These are phyloP conservation scores for Hippocampus kuda DNA, from an alignment of 2,797 vertebrate genomes.

Conservation along the genomic window DNA sequence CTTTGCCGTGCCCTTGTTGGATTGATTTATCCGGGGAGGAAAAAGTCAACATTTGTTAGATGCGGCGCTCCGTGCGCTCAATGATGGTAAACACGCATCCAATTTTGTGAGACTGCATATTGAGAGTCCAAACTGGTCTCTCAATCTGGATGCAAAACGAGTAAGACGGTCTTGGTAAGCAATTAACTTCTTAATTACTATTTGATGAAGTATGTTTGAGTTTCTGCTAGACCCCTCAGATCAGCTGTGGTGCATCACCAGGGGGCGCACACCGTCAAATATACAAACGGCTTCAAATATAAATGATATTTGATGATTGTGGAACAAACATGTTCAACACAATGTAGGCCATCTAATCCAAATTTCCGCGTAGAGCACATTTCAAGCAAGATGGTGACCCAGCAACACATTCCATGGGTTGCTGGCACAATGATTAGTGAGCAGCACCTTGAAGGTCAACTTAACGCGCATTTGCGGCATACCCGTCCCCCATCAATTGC, in stretches of 20 bases:
- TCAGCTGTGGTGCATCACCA: neutral
- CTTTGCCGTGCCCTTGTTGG: constrained; percentile 1
- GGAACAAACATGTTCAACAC: too few relatives aligned
- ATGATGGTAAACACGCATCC: constrained; percentile 10
- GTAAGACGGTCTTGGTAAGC: neutral
- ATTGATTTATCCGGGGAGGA: constrained; percentile 23
- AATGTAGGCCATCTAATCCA: too few relatives aligned
- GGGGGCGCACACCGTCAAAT: neutral
- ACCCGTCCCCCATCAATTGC: too few relatives aligned
- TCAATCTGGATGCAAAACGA: neutral
- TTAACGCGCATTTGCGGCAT: too few relatives aligned
- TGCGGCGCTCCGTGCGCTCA: constrained; percentile 3
- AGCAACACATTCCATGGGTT: neutral
- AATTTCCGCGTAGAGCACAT: too few relatives aligned
- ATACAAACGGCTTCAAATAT: neutral
- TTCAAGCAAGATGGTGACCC: too few relatives aligned
- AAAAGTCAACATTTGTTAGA: constrained; percentile 13
- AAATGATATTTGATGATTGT: neutral
- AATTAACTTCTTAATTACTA: constrained; percentile 7
- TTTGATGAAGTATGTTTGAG: constrained; percentile 2
- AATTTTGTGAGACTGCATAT: neutral
- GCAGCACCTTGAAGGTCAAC: constrained; percentile 29
- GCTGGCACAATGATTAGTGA: neutral
- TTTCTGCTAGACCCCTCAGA: neutral
- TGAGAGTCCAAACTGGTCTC: neutral